Evolutionary conservation across 2,797 vertebrate genomes (phyloP).

Genomic region (Geotrypetes seraphini): DNA sequence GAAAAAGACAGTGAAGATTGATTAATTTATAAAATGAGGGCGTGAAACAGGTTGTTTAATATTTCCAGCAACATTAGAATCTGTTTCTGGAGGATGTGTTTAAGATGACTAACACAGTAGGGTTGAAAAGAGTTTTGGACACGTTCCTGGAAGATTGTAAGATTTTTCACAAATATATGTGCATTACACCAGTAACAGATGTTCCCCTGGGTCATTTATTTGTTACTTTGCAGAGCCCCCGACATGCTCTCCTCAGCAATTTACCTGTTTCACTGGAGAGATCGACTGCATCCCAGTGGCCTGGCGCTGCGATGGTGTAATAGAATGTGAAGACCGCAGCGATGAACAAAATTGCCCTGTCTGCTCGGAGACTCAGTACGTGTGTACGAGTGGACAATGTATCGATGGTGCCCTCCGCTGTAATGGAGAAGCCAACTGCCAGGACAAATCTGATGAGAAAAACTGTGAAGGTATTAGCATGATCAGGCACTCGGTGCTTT

Average conservation of each 20-base stretch:
- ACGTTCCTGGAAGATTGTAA: too few species aligned
- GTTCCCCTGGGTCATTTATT: too few species aligned
- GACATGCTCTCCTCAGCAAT: conserved; percentile 92
- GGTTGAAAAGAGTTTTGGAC: too few species aligned
- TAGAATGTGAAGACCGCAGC: conserved; percentile 87
- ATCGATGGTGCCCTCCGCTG: conserved; percentile 72
- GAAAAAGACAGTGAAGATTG: too few species aligned
- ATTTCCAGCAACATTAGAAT: too few species aligned
- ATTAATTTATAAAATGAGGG: too few species aligned
- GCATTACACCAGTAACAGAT: too few species aligned
- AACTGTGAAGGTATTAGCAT: conserved; percentile 89
- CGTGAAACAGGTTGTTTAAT: too few species aligned
- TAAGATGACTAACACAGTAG: too few species aligned
- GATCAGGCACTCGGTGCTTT: too few species aligned
- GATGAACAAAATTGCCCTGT: conserved; percentile 87
- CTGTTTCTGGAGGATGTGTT: too few species aligned
- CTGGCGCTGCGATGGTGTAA: conserved; percentile 86
- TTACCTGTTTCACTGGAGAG: conserved; percentile 87
- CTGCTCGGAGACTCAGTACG: conserved; percentile 83
- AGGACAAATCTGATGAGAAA: conserved; percentile 90
- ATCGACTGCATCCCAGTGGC: conserved; percentile 93
- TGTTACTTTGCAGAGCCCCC: conserved; percentile 75
- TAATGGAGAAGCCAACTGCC: conserved; percentile 85
- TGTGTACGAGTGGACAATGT: conserved; percentile 90
- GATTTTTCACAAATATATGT: too few species aligned